phyloP scores from a whole-genome alignment of 1,140 invertebrate species.

The Sipha flava region DNA sequence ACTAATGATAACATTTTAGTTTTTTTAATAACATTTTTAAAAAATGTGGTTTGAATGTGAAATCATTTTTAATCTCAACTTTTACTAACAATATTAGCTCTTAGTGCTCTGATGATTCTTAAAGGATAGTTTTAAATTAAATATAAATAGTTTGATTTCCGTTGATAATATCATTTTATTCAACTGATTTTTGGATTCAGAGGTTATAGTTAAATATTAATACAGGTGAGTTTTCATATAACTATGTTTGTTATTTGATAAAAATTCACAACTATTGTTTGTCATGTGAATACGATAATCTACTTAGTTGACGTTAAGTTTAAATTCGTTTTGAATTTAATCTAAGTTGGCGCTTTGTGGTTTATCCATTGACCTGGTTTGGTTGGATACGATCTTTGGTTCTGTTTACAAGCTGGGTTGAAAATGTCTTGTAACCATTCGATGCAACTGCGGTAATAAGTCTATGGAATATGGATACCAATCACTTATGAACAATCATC shows the following conservation, averaged over 20 bases:
- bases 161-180: neutral
- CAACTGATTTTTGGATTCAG: neutral
- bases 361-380: slow-evolving; percentile 27
- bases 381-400: slow-evolving; percentile 28
- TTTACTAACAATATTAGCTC: neutral
- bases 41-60: no score
- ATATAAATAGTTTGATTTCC: neutral
- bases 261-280: no score
- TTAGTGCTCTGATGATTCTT: neutral
- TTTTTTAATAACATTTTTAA: neutral
- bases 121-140: neutral
- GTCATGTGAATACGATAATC: no score
- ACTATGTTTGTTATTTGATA: neutral
- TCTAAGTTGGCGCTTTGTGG: slow-evolving; percentile 16
- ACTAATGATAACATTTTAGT: neutral
- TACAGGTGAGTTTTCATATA: neutral
- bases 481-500: no score
- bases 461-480: neutral
- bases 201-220: neutral
- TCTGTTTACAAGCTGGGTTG: slow-evolving; percentile 19
- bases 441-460: slow-evolving; percentile 3
- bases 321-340: slow-evolving; percentile 3
- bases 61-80: no score
- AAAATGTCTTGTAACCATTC: slow-evolving; percentile 10
- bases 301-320: no score